These are phyloP conservation scores for Anarrhichthys ocellatus DNA, from an alignment of 2,113 vertebrate species.

Conservation along the genomic window DNA sequence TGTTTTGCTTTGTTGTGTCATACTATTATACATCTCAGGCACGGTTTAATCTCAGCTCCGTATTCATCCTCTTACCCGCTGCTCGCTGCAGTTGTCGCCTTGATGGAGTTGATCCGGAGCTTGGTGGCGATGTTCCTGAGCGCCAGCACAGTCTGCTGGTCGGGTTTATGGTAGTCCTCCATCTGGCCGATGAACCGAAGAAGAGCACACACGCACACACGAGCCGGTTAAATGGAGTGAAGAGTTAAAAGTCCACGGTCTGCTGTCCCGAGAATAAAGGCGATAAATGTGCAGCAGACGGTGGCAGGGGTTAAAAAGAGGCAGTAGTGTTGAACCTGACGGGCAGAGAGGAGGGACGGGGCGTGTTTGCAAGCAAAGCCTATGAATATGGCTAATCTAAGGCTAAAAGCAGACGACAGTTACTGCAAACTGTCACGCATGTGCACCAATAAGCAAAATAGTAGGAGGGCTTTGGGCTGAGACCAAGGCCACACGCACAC, in stretches of 20 bases:
- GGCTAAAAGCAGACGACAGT: slow-evolving; percentile 45
- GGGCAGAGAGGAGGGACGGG: slow-evolving; percentile 23
- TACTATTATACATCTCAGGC: background rate
- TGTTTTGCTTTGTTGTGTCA: background rate
- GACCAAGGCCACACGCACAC: slow-evolving; percentile 18
- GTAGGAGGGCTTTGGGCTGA: slow-evolving; percentile 15
- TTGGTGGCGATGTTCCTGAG: slow-evolving; percentile 93
- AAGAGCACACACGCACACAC: slow-evolving; percentile 39
- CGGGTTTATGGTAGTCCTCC: slow-evolving; percentile 96
- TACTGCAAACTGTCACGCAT: slow-evolving; percentile 55
- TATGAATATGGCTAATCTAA: slow-evolving; percentile 66
- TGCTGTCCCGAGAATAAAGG: slow-evolving; percentile 15
- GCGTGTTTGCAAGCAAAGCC: slow-evolving; percentile 55
- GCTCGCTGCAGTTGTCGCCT: slow-evolving; percentile 91
- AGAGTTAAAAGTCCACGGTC: slow-evolving; percentile 60
- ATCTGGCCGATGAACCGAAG: slow-evolving; percentile 73
- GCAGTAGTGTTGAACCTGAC: slow-evolving; percentile 5
- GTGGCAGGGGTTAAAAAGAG: slow-evolving; percentile 69
- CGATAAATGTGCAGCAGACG: slow-evolving; percentile 21
- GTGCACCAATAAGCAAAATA: slow-evolving; percentile 36
- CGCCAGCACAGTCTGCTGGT: slow-evolving; percentile 94
- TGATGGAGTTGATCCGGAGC: slow-evolving; percentile 92
- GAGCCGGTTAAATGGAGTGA: slow-evolving; percentile 23
- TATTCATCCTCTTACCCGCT: slow-evolving; percentile 86
- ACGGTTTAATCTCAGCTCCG: background rate